Base-by-base conservation (phyloP, 2,113 vertebrate genomes). In the Turdus rufiventris region DNA sequence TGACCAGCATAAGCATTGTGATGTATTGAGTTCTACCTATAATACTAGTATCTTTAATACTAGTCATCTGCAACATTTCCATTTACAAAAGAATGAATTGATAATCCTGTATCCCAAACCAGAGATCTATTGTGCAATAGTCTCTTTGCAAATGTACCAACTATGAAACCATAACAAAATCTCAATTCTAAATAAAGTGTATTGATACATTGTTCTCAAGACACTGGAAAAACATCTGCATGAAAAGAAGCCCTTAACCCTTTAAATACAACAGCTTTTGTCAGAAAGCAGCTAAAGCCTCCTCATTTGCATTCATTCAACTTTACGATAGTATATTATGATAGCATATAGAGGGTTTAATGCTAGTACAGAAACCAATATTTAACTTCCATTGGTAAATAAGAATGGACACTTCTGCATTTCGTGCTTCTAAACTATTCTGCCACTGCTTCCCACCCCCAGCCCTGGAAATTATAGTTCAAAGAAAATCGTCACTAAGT, bases 11-110 rank as follows among this genome's bases (percentile, higher is more conserved):
- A 65, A 85, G 34, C 67, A 84, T 38, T 93, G 7, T 58, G 45
- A 84, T 93, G 76, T 66, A 89, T 31, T 63, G 67, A 79, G 24
- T 54, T 80, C 74, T 79, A 56, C 50, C 51, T 89, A 2, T 50
- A 66, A 58, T 45, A 88, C 85, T 73, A 89, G 56, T 76, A 83
- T 21, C 61, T 88, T 89, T 91, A 95, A 95, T 88, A 95, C 90
- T 84, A 93, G 77, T 75, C 65, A 92, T 31, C 61, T 4, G 8
- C 53, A 65, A 86, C 60, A 79, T 42, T 81, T 79, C 50, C 43
- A 40, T 79, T 91, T 57, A 84, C 63, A 57, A 19, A 78, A 81
- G 17, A 73, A 43, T 15, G n/a, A 56, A 90, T 61, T 89, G 54
- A 48, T 82, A 66, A 50, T 45, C 67, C 76, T 80, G 78, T 83